Conservation (phyloP, 1,140 invertebrate species). For the Halesus radiatus region DNA sequence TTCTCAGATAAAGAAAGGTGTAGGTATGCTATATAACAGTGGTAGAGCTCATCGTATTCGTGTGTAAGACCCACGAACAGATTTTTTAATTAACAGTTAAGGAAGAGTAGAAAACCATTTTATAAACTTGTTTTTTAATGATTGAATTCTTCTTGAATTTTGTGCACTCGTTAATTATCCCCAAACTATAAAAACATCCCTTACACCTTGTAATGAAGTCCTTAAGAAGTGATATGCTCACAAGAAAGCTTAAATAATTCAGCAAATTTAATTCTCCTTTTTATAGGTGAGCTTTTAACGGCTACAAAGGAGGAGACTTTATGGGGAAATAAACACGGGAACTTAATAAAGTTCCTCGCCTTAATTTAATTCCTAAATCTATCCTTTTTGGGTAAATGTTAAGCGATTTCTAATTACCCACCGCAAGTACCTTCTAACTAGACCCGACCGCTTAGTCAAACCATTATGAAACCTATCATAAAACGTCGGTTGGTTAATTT, state of each 20-base stretch:
- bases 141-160: no score
- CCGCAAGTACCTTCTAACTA: background rate
- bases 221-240: no score
- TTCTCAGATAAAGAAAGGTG: no score
- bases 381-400: background rate
- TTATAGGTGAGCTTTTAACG: slow-evolving; percentile 12
- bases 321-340: slow-evolving; percentile 24
- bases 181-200: no score
- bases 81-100: no score
- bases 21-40: no score
- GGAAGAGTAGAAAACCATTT: no score
- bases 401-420: slow-evolving; percentile 18
- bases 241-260: background rate
- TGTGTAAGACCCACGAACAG: no score
- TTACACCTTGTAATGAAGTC: no score
- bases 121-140: no score
- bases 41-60: no score
- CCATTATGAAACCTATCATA: background rate
- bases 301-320: background rate
- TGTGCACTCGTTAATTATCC: no score
- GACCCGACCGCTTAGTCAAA: background rate
- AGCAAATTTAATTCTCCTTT: slow-evolving; percentile 7
- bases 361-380: slow-evolving; percentile 2
- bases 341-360: slow-evolving; percentile 13
- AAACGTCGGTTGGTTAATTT: slow-evolving; percentile 21